A percentile compares a stretch with the other conserved stretches of the same genome.
Conservation (phyloP, 1,140 invertebrate genomes). For the Tetranychus cinnabarinus region DNA sequence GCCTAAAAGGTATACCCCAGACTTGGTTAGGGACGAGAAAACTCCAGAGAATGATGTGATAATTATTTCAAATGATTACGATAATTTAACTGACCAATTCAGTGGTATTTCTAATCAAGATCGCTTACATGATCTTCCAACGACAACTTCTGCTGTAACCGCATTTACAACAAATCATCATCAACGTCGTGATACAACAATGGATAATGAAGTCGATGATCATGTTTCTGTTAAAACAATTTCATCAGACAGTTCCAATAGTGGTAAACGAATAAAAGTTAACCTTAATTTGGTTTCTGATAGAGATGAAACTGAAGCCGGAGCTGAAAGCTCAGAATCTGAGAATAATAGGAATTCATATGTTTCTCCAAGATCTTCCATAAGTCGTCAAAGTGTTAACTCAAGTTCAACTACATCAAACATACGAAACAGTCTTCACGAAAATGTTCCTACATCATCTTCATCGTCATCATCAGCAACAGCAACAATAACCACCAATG, state of each 20-base stretch:
- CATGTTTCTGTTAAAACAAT: background rate
- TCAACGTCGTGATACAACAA: background rate
- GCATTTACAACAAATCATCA: too few species aligned
- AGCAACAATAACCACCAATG: background rate
- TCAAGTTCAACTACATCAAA: too few species aligned
- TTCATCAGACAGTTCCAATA: background rate
- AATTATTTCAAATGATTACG: background rate
- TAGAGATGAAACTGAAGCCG: background rate
- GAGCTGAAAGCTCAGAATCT: background rate
- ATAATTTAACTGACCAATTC: background rate
- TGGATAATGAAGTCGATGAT: background rate
- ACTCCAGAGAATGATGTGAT: background rate
- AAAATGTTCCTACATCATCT: too few species aligned
- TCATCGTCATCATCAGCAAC: background rate
- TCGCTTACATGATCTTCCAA: background rate
- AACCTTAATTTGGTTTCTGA: conserved; percentile 12
- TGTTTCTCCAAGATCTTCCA: background rate
- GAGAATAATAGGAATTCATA: background rate
- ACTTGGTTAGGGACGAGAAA: too few species aligned
- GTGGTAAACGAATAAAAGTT: conserved; percentile 11
- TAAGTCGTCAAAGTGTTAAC: too few species aligned
- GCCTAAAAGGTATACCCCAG: background rate
- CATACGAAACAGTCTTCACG: too few species aligned
- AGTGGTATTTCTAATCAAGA: background rate
- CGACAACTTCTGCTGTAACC: background rate